Conservation (phyloP, 2,888 invertebrate species). For the Hydraecia micacea region DNA sequence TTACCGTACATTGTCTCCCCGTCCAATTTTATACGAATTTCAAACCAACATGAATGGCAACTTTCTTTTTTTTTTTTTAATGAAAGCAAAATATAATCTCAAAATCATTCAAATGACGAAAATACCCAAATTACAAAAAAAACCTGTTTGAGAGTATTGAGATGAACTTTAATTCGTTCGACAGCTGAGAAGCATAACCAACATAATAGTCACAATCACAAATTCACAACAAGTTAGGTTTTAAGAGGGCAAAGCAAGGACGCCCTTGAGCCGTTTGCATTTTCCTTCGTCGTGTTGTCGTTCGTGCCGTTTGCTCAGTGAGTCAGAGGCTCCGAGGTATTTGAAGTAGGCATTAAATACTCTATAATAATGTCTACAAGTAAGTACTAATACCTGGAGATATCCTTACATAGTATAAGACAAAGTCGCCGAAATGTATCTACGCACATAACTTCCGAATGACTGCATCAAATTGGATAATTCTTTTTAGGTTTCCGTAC, state of each 20-base stretch:
- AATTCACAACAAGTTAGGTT: conserved; percentile 25
- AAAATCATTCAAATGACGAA: neutral
- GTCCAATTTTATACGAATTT: neutral
- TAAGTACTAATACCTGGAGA: too few relatives aligned
- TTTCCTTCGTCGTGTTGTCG: conserved; percentile 29
- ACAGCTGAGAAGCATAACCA: neutral
- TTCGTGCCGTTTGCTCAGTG: conserved; percentile 28
- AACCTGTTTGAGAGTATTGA: neutral
- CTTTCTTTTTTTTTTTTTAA: neutral
- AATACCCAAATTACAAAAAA: neutral
- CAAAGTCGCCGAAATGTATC: too few relatives aligned
- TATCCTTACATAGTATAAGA: too few relatives aligned
- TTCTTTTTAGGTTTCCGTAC: too few relatives aligned
- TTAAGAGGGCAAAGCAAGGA: conserved; percentile 43
- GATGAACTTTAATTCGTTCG: too few relatives aligned
- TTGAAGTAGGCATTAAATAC: conserved; percentile 19
- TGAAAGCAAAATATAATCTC: neutral
- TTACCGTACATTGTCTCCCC: conserved; percentile 47
- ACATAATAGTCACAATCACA: conserved; percentile 17
- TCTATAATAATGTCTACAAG: neutral
- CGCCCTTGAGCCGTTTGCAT: conserved; percentile 58
- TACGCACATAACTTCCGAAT: too few relatives aligned
- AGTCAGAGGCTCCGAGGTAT: conserved; percentile 36
- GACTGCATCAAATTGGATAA: too few relatives aligned
- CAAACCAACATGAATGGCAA: neutral